phyloP scores from a whole-genome alignment of 1,140 invertebrate species.

The Euborellia annulipes region DNA sequence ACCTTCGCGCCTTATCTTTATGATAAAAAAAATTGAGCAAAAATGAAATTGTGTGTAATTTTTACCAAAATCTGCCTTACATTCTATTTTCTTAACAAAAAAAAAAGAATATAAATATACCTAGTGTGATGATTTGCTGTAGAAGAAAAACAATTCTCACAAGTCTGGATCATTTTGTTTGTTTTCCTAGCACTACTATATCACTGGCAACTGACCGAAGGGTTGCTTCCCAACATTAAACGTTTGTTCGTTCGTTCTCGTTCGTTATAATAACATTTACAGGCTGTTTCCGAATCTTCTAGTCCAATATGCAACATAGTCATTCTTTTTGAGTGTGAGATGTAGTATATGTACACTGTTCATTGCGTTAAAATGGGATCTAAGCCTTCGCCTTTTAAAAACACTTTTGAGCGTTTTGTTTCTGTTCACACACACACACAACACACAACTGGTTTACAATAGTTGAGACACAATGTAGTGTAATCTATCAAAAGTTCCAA shows the following conservation, averaged over 20 bases:
- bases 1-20: conserved; percentile 54
- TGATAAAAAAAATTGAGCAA: conserved; percentile 33
- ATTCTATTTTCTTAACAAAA: conserved; percentile 43
- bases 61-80: conserved; percentile 47
- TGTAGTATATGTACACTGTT: conserved; percentile 35
- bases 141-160: conserved; percentile 19
- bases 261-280: conserved; percentile 11
- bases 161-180: conserved; percentile 10
- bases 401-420: conserved; percentile 1
- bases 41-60: conserved; percentile 40
- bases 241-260: conserved; percentile 13
- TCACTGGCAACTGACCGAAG: conserved; percentile 12
- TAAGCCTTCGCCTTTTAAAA: background rate
- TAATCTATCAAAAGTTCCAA: no score
- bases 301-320: conserved; percentile 13
- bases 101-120: conserved; percentile 18
- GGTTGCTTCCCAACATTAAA: conserved; percentile 13
- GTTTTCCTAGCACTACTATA: conserved; percentile 8
- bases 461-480: conserved; percentile 1
- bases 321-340: conserved; percentile 26
- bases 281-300: conserved; percentile 15
- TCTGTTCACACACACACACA: background rate
- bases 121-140: conserved; percentile 24
- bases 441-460: background rate
- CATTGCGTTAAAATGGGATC: background rate